These are phyloP conservation scores for Polymixis flavicincta DNA, from an alignment of 2,888 invertebrate genomes.

Conservation along the genomic window DNA sequence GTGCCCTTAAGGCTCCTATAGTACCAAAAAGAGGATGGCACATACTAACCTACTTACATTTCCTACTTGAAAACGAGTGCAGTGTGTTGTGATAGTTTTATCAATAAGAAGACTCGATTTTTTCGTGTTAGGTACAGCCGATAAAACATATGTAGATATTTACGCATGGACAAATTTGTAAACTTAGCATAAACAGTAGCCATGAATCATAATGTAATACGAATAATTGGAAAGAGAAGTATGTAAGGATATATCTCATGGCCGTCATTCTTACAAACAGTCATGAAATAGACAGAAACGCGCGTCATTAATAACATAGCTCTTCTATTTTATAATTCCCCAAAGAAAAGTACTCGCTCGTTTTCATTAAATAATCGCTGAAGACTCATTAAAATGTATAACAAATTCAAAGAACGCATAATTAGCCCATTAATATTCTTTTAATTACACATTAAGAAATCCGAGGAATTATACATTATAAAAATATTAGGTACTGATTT, in stretches of 20 bases:
- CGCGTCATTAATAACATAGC: neutral
- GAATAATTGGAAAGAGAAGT: neutral
- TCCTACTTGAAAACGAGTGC: neutral
- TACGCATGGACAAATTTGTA: neutral
- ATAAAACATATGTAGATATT: neutral
- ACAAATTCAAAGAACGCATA: constrained; percentile 46
- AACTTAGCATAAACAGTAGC: neutral
- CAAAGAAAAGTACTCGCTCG: constrained; percentile 19
- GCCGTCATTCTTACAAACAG: neutral
- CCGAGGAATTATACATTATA: constrained; percentile 26
- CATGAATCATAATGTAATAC: neutral
- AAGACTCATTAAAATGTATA: constrained; percentile 48
- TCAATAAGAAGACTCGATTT: no score
- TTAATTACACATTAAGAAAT: constrained; percentile 46
- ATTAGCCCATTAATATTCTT: constrained; percentile 52
- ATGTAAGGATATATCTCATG: neutral
- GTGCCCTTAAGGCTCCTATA: no score
- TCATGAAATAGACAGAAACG: neutral
- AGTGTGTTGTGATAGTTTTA: neutral
- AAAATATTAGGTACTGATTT: constrained; percentile 29
- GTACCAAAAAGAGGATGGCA: neutral
- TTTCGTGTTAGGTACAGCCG: neutral
- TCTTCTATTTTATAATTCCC: constrained; percentile 8
- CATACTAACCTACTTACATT: neutral
- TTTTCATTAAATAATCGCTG: constrained; percentile 40